phyloP scores from a whole-genome alignment of 2,888 invertebrate species.

The Drosophila monieri region DNA sequence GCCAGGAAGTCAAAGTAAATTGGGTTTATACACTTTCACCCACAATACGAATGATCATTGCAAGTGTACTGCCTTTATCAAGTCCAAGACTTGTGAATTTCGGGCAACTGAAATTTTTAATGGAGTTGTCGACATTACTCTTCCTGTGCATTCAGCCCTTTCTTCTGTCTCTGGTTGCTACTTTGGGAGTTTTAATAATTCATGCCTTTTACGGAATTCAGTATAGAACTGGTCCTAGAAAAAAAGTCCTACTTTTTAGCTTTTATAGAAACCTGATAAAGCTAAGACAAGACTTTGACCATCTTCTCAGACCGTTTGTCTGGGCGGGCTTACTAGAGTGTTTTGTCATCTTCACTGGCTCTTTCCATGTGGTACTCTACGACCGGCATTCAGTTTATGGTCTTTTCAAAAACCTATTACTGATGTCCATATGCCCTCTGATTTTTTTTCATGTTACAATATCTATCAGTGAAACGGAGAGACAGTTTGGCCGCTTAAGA shows the following conservation, averaged over 20 bases:
- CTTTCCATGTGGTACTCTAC: slow-evolving; percentile 39
- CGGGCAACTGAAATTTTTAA: background rate
- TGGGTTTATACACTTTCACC: slow-evolving; percentile 25
- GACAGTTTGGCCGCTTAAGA: slow-evolving; percentile 37
- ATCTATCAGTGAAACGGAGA: slow-evolving; percentile 25
- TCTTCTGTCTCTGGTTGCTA: slow-evolving; percentile 14
- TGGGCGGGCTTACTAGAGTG: slow-evolving; percentile 9
- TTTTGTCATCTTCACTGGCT: background rate
- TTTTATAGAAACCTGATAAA: slow-evolving; percentile 44
- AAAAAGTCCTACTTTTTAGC: background rate
- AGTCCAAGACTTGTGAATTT: background rate
- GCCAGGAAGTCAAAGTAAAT: slow-evolving; percentile 38
- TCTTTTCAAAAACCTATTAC: accelerated
- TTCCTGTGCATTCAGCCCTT: slow-evolving; percentile 53
- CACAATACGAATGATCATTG: accelerated
- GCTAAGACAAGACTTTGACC: slow-evolving; percentile 43
- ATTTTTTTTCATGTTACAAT: slow-evolving; percentile 19
- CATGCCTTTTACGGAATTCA: slow-evolving; percentile 33
- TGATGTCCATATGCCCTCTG: slow-evolving; percentile 20
- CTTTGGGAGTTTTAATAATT: slow-evolving; percentile 48
- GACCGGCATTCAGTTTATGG: slow-evolving; percentile 1
- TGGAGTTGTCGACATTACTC: background rate
- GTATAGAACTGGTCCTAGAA: background rate
- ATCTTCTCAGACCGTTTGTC: slow-evolving; percentile 47
- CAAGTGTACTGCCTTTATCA: background rate